These are phyloP conservation scores for Dendrocincla fuliginosa DNA, from an alignment of 2,797 vertebrate genomes.

Conservation along the genomic window DNA sequence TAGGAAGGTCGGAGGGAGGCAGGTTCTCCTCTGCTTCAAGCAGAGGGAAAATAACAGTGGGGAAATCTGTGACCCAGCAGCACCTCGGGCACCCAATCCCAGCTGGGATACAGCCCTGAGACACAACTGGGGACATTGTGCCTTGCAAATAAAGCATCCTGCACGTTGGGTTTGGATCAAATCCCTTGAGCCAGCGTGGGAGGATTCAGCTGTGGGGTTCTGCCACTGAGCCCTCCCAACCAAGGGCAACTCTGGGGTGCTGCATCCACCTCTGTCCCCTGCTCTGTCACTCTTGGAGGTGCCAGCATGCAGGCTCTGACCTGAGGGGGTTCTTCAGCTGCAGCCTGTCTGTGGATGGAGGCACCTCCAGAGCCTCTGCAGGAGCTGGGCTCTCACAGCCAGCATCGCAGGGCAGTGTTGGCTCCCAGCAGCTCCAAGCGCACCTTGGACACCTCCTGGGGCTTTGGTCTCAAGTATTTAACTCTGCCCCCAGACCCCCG, in stretches of 20 bases:
- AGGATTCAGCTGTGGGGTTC: background rate
- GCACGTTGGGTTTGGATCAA: background rate
- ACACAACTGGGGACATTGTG: background rate
- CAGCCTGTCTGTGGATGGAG: background rate
- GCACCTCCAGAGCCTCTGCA: background rate
- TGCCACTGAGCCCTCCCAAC: background rate
- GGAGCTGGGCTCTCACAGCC: background rate
- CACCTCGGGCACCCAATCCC: background rate
- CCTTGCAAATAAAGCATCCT: background rate
- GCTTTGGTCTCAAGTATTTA: background rate
- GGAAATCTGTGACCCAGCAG: background rate
- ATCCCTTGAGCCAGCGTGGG: background rate
- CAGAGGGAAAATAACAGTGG: fast-evolving
- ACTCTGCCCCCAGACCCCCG: background rate
- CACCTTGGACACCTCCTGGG: background rate
- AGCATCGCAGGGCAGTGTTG: background rate
- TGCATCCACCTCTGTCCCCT: background rate
- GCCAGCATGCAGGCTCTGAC: background rate
- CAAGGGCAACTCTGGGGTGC: background rate
- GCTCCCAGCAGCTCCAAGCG: background rate
- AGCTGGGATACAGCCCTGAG: background rate
- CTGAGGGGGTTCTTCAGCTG: background rate
- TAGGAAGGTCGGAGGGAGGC: background rate
- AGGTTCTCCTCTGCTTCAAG: background rate
- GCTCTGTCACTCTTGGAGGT: background rate